Evolutionary conservation across 2,888 invertebrate species (phyloP).

Genomic region (Agelastica alni): DNA sequence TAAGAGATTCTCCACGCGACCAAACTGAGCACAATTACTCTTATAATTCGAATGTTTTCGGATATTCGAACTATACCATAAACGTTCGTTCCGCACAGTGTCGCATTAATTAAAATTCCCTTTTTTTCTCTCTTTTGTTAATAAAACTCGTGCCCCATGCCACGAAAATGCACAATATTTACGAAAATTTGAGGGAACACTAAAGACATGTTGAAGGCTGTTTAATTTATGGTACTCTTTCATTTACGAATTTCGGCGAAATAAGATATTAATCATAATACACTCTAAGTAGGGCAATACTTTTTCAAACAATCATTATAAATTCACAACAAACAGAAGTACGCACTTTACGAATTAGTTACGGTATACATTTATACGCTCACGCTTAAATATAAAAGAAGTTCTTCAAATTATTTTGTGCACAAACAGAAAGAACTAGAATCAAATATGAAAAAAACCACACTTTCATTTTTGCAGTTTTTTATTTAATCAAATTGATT

Average conservation of each 20-base stretch:
- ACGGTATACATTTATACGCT: too few relatives aligned
- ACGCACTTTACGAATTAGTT: too few relatives aligned
- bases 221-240: constrained; percentile 8
- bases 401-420: too few relatives aligned
- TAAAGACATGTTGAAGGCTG: background rate
- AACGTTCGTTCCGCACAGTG: constrained; percentile 24
- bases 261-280: background rate
- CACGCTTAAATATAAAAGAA: too few relatives aligned
- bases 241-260: background rate
- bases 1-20: constrained; percentile 45
- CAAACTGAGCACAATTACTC: too few relatives aligned
- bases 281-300: too few relatives aligned
- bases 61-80: constrained; percentile 28
- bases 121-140: constrained; percentile 24
- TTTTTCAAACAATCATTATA: too few relatives aligned
- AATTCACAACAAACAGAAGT: too few relatives aligned
- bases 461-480: too few relatives aligned
- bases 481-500: too few relatives aligned
- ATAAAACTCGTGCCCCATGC: constrained; percentile 25
- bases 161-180: constrained; percentile 27
- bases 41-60: constrained; percentile 27
- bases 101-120: constrained; percentile 18
- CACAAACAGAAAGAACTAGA: too few relatives aligned
- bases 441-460: too few relatives aligned
- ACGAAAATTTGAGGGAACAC: constrained; percentile 5